These are phyloP conservation scores for Nothocercus julius DNA, from an alignment of 2,113 vertebrate species.

Conservation along the genomic window DNA sequence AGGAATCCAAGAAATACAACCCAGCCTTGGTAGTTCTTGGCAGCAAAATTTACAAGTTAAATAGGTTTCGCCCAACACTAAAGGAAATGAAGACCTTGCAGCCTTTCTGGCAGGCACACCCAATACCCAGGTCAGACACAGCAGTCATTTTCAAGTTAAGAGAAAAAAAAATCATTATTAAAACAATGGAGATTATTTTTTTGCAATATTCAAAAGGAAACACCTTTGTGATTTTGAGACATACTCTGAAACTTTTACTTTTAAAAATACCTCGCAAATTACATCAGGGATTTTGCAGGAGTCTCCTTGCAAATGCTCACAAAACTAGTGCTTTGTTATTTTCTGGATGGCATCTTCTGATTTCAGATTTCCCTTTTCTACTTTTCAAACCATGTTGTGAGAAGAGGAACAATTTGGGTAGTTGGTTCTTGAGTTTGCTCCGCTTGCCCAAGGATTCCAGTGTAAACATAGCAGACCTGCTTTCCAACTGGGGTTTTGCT, in stretches of 20 bases:
- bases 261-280: not conserved
- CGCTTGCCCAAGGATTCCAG: not conserved
- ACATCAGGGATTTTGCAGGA: not conserved
- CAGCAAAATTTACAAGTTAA: not conserved
- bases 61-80: not conserved
- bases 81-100: not conserved
- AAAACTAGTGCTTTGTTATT: not conserved
- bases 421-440: not conserved
- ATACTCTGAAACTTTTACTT: not conserved
- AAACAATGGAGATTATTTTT: not conserved
- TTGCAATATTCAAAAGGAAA: not conserved
- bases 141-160: not conserved
- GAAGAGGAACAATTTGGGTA: not conserved
- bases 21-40: not conserved
- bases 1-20: not conserved
- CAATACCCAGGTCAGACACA: not conserved
- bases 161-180: not conserved
- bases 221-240: not conserved
- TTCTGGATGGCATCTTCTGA: not conserved
- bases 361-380: not conserved
- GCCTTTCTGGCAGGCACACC: not conserved
- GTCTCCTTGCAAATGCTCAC: too few relatives aligned
- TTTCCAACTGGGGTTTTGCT: not conserved
- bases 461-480: not conserved
- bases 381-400: too few relatives aligned